Conservation (phyloP, 2,797 vertebrate genomes). For the Furcifer pardalis region DNA sequence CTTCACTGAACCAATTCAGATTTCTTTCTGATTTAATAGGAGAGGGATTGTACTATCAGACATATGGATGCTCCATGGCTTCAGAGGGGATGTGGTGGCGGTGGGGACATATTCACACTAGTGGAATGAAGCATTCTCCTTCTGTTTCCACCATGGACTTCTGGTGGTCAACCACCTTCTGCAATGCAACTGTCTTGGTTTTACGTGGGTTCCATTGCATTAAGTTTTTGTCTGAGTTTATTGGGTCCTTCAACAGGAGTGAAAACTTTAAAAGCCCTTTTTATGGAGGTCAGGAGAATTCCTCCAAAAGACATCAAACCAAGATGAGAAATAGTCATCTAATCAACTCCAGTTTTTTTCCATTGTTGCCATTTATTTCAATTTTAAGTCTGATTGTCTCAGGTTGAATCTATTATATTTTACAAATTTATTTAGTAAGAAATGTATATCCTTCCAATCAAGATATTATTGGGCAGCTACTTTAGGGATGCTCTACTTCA, state of each 20-base stretch:
- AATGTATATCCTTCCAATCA: neutral
- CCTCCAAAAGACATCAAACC: no score
- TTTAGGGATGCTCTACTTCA: neutral
- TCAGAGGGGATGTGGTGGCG: no score
- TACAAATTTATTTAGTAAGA: neutral
- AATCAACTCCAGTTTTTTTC: no score
- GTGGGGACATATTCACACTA: no score
- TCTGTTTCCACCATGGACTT: no score
- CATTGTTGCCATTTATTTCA: neutral
- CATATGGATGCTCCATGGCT: no score
- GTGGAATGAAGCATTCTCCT: no score
- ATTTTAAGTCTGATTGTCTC: neutral
- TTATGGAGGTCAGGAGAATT: no score
- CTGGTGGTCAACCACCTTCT: neutral
- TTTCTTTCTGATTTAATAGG: neutral
- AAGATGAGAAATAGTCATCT: no score
- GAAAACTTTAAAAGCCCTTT: neutral
- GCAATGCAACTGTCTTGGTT: neutral
- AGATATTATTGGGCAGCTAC: neutral
- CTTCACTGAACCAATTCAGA: neutral
- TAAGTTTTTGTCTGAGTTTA: no score
- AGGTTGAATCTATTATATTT: neutral
- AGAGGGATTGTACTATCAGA: neutral
- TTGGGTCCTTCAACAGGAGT: neutral
- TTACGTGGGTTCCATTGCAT: neutral